Conservation (phyloP, 30 jellyfish, hydroid and myxozoan species). For the Aurelia aurita complex sp. Pacific region DNA sequence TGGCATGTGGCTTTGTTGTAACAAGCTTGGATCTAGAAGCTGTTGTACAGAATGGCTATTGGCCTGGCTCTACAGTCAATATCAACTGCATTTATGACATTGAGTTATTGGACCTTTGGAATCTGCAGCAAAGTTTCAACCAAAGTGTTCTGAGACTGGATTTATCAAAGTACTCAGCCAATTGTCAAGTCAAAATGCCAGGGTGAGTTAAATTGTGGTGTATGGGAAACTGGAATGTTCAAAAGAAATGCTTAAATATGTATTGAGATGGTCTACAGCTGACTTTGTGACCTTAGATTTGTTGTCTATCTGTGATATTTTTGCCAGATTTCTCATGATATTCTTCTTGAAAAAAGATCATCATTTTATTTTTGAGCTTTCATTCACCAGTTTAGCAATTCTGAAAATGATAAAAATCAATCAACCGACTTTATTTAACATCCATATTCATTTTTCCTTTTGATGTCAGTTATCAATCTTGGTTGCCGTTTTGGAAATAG, state of each 20-base stretch:
- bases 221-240: background rate
- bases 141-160: conserved; percentile 21
- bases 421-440: no score
- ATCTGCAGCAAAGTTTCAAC: background rate
- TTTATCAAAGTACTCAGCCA: background rate
- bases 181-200: conserved; percentile 1
- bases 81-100: conserved; percentile 8
- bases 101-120: conserved; percentile 3
- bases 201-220: background rate
- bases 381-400: no score
- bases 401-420: no score
- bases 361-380: no score
- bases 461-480: no score
- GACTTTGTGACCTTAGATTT: no score
- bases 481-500: no score
- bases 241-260: background rate
- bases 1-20: background rate
- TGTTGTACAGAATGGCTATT: conserved; percentile 11
- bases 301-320: no score
- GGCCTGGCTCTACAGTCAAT: conserved; percentile 24
- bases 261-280: no score
- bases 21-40: background rate
- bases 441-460: no score
- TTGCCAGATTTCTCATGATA: no score
- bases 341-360: no score